Percentiles rank a stretch among this genome's conserved stretches.
Evolutionary conservation across 2,888 invertebrate genomes (phyloP).

Genomic region (Adelphocoris suturalis): DNA sequence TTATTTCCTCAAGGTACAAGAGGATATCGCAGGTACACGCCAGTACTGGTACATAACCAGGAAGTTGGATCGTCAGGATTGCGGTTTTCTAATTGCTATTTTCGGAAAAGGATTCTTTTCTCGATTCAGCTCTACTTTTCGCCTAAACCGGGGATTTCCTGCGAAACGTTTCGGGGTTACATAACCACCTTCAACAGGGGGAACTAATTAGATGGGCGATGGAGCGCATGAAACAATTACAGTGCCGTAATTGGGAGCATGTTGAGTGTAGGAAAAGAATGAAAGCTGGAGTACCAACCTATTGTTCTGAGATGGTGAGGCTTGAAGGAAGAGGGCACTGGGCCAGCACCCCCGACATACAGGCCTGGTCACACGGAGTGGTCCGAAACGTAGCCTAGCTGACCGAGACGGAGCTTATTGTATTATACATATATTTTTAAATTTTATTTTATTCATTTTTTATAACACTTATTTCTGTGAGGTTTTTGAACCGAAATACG

Average conservation of each 20-base stretch:
- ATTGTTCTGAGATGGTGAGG: not conserved
- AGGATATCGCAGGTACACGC: not conserved
- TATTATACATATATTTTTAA: too few relatives aligned
- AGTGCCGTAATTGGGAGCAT: not conserved
- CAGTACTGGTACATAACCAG: not conserved
- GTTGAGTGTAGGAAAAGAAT: not conserved
- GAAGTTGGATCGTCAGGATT: not conserved
- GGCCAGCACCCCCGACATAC: not conserved
- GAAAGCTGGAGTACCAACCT: not conserved
- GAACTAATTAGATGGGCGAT: slow-evolving; percentile 11
- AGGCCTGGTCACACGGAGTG: too few relatives aligned
- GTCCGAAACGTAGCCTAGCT: too few relatives aligned
- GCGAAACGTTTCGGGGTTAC: not conserved
- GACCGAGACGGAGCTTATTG: too few relatives aligned
- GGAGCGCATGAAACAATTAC: slow-evolving; percentile 36
- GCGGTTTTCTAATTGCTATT: not conserved
- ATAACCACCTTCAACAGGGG: slow-evolving; percentile 16
- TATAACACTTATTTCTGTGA: too few relatives aligned
- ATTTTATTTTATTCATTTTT: too few relatives aligned
- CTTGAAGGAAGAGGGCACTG: too few relatives aligned
- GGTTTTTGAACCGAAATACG: too few relatives aligned
- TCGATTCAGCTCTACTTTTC: not conserved
- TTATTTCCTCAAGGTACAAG: not conserved
- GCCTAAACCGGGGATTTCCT: not conserved
- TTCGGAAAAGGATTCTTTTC: not conserved